Base-by-base conservation (phyloP, 2,888 invertebrate species). In the Eupithecia abbreviata region DNA sequence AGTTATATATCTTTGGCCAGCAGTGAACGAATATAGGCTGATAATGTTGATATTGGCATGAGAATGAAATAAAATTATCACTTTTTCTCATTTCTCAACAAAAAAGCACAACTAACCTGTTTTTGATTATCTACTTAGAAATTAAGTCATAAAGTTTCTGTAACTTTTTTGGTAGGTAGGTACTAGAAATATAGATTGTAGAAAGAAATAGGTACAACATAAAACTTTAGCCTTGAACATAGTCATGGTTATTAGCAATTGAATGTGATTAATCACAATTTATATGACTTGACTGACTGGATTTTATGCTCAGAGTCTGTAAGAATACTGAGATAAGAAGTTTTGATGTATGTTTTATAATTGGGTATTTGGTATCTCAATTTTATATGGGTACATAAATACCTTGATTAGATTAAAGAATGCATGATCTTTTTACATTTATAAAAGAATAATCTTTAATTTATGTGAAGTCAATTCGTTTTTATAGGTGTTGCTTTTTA, bases 231-330 rank as follows among this genome's bases (percentile, higher is more conserved):
- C 67, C 67, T 68, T 45, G 45, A 68, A 68, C 2, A n/a, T 45
- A 67, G 15, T 68, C 43, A 43, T 68, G n/a, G 7, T 68, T n/a
- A 68, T 68, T n/a, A 68, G 43, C 67, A 68, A 68, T 68, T 68
- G 45, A 68, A 68, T 18, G 45, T 68, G 67, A 68, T 18, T 43
- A 68, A 13, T n/a, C 15, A 10, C 43, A 68, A 68, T 68, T 68
- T 43, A 68, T 68, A 67, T 4, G 67, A n/a, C 66, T 13, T 67
- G n/a, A n/a, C n/a, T 67, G 43, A 45, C 13, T 66, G 15, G 15
- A 42, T 66, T 66, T 66, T 7, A 66, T 66, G 15, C 42, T 66
- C 30, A 30, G 30, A 30, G 30, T 30, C 45, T 58, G 10, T 58
- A 4, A 18, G 58, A 4, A 30, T 58, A 30, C 2, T 9, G 2